A percentile compares a stretch with the other conserved stretches of the same genome.
Evolutionary conservation across 92 coral and sea anemone genomes (phyloP).

Genomic region (Porites cylindrica): DNA sequence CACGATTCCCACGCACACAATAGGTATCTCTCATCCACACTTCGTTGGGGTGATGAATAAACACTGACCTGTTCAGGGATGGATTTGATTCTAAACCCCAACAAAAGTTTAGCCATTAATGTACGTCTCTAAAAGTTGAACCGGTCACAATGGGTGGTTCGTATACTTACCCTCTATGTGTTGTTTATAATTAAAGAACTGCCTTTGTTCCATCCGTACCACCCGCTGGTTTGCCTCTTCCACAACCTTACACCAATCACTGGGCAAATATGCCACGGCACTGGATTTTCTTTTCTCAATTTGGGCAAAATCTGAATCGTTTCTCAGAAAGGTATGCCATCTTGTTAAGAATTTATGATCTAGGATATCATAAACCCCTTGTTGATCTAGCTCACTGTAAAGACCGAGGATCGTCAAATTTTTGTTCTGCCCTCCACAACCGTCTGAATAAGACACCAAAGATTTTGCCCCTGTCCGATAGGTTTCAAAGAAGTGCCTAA

Average conservation of each 20-base stretch:
- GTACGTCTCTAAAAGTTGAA: constrained; percentile 3
- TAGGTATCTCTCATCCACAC: constrained; percentile 29
- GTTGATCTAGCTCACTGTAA: constrained; percentile 11
- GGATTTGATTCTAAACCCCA: constrained; percentile 47
- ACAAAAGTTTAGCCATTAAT: constrained; percentile 55
- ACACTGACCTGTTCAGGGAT: neutral
- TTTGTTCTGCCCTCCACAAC: constrained; percentile 5
- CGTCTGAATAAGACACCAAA: constrained; percentile 10
- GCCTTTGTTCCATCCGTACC: neutral
- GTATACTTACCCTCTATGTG: neutral
- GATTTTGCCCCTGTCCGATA: constrained; percentile 19
- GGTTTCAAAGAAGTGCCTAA: constrained; percentile 19
- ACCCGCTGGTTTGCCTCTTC: constrained; percentile 13
- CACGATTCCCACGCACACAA: neutral
- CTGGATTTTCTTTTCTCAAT: constrained; percentile 38
- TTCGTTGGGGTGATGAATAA: constrained; percentile 27
- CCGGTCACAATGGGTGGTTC: neutral
- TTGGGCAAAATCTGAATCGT: constrained; percentile 54
- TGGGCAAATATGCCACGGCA: constrained; percentile 31
- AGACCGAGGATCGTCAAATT: neutral
- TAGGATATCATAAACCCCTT: constrained; percentile 18
- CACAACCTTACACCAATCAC: constrained; percentile 36
- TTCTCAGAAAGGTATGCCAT: constrained; percentile 51
- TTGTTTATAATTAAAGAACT: neutral
- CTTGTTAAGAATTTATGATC: constrained; percentile 49